Conservation (phyloP, 2,113 vertebrate species). For the Coptodon bakossiorum region DNA sequence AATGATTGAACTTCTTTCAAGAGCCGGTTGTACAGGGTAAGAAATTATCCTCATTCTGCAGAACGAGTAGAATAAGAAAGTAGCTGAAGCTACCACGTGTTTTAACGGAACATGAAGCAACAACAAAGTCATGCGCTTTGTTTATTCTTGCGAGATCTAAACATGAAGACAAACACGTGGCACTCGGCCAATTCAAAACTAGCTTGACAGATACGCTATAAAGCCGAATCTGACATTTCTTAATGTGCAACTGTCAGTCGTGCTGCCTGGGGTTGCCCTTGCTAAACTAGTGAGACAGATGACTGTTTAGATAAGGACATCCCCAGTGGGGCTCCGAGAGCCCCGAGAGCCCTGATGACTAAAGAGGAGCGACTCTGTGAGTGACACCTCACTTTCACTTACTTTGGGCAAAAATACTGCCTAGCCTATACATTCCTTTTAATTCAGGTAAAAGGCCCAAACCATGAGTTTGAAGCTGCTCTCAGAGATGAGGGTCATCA, state of each 20-base stretch:
- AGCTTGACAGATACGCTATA: conserved; percentile 6
- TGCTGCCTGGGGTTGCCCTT: conserved; percentile 40
- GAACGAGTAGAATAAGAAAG: background rate
- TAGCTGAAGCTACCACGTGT: background rate
- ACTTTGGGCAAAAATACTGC: conserved; percentile 42
- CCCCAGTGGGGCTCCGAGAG: conserved; percentile 25
- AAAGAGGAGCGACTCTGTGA: conserved; percentile 35
- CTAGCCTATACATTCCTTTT: conserved; percentile 57
- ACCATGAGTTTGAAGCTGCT: conserved; percentile 35
- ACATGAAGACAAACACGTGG: background rate
- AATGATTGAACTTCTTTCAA: background rate
- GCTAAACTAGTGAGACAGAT: conserved; percentile 61
- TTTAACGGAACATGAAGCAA: background rate
- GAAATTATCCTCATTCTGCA: background rate
- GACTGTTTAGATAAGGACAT: conserved; percentile 58
- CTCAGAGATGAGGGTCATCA: conserved; percentile 66
- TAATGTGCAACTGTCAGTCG: conserved; percentile 39
- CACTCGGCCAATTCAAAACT: conserved; percentile 18
- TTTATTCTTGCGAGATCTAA: background rate
- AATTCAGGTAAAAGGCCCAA: conserved; percentile 72
- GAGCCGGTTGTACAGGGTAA: fast-evolving
- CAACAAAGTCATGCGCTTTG: background rate
- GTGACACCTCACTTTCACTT: conserved; percentile 54
- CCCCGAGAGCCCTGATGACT: conserved; percentile 31
- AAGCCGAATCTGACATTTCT: conserved; percentile 44